Evolutionary conservation across 1,140 invertebrate genomes (phyloP), one percentile per base, ranked within the genome.

Genomic region (Aphaenogaster rudis): DNA sequence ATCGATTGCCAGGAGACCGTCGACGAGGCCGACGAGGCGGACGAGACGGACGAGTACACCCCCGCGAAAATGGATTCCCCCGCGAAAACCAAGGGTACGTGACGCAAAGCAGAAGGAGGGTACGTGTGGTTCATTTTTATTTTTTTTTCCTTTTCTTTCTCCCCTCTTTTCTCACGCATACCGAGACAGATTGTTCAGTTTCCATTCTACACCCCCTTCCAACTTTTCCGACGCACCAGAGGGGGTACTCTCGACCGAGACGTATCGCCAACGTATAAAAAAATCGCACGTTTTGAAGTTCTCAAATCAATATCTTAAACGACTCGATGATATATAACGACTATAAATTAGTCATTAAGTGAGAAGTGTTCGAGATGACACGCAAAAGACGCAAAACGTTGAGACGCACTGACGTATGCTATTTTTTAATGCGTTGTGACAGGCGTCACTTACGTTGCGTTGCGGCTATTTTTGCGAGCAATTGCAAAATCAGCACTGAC

Each of bases 41-140:
- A 95, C 80, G 93, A 95, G 67, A 94, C 93, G 69, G 91, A 92
- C 86, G 89, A 94, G 11, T 92, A 91, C 69, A 91, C 88, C 74
- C 88, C 92, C 3, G 92, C 94, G 33, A 91, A 88, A 52, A 92
- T 91, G 48, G 87, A 91, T 42, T 94, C 93, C 63, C 93, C 94
- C 54, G 85, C 93, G 54, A 93, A 90, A 90, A 93, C 91, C 87
- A 91, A 91, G 90, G 92, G 94, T 93, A 88, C 93, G 67, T 90
- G 63, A 84, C 80, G 80, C 80, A 84, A 63, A 84, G 69, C 80
- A 28, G 80, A 74, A 76, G 69, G 69, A 84, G 80, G 80, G 80
- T 84, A 84, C 80, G 80, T 84, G 66, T 59, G 80, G 54, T 78
- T 61, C 42, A 45, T 48, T 50, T 84, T 59, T 21, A 67, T 67